Evolutionary conservation across 2,888 invertebrate species (phyloP), one percentile per base, ranked within the genome.

Genomic region (Drymonia ruficornis): DNA sequence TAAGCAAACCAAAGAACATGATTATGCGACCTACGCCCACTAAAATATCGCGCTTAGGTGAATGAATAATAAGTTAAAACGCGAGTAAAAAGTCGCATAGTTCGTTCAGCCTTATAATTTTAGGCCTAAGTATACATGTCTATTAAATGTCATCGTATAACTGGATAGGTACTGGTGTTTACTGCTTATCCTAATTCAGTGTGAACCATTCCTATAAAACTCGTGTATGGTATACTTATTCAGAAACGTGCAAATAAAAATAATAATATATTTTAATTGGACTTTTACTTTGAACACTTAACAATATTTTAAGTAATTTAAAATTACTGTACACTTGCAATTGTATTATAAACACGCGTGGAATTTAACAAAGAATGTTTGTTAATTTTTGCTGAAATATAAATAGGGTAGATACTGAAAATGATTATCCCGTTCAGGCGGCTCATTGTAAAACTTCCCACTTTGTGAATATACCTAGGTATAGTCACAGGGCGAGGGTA

Each of bases 121-220:
- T 60, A 60, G 58, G 63, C 63, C 60, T 70, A 57, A 53, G 51
- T 40, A 40, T 49, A 8, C 34, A 47, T 66, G 61, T 69, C 38
- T 63, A 55, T 54, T 50, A 53, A 36, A 43, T 55, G 61, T 56
- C 53, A 40, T 9, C 40, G 3, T 7, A 5, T 18, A 18, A 11
- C 7, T 42, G 18, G 18, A 15, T 43, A 5, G 18, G 7, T 2
- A 43, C 4, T 16, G 15, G 8, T 59, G 28, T 55, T 16, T 56
- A 68, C 9, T 56, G 69, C 67, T 63, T 59, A 58, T 47, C 61
- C 67, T 59, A 49, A 56, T 48, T 68, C 36, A 49, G 64, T 67
- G 65, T 69, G 61, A 56, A 55, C 61, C 56, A 76, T 77, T 80
- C 78, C 76, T 84, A 80, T 74, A 65, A 80, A 83, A 80, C 76